Base-by-base conservation (phyloP, 2,113 vertebrate species). In the Lophius piscatorius region DNA sequence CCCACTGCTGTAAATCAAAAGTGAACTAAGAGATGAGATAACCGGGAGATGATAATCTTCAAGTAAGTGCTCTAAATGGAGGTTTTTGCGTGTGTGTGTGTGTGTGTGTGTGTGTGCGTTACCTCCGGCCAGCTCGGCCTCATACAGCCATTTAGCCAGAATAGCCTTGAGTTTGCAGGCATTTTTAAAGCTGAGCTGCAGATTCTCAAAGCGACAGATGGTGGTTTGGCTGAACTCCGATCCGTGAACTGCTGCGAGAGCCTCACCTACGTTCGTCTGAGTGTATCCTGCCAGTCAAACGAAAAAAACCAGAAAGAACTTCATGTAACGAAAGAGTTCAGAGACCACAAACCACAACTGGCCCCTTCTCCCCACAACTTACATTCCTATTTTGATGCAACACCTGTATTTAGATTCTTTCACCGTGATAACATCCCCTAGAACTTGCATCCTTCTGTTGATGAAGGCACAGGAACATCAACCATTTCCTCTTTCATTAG, bases 171-270 rank as follows among this genome's bases (percentile, higher is more conserved):
- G 91, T 68, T 98, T 98, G 89, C 96, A 98, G 0, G 97, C 97
- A 0, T 99, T 99, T 87, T 98, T 98, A 76, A 98, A 98, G 81
- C 97, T 99, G 81, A 99, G 91, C 82, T 99, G 97, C 78, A 99
- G 82, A 81, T 99, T 99, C 89, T 99, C 97, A 88, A 99, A 99
- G 16, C 96, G 91, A 81, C 97, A 98, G 81, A 99, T 98, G 0
- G 97, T 99, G 7, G 96, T 99, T 88, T 99, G 96, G 78, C 96
- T 99, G 91, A 99, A 98, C 80, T 98, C 96, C 0, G 97, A 98
- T 75, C 96, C 96, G 0, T 99, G 97, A 55, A 99, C 96, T 0
- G 96, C 96, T 23, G 96, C 97, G 28, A 99, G 90, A 0, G 97
- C 97, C 84, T 98, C 96, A 9, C 97, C 97, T 13, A 99, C 97